phyloP scores from a whole-genome alignment of 2,113 vertebrate genomes.

The Halcyon malimbica region DNA sequence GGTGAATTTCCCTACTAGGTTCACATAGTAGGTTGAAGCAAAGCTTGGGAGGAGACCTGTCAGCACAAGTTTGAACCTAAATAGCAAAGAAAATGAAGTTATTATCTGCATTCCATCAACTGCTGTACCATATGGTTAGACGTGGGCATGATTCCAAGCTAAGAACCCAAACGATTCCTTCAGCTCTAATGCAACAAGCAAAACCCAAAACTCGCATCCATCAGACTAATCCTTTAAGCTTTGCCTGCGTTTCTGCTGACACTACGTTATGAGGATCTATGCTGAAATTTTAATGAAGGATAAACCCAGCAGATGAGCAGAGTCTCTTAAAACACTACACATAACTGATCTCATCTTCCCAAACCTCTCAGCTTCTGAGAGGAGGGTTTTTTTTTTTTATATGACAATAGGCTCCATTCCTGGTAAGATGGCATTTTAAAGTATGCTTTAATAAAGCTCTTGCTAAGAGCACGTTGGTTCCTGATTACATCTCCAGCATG shows the following conservation, averaged over 20 bases:
- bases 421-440: neutral
- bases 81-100: constrained; percentile 49
- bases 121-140: constrained; percentile 38
- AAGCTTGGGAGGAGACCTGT: constrained; percentile 42
- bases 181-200: constrained; percentile 30
- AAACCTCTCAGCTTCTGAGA: neutral
- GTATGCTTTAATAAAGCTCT: neutral
- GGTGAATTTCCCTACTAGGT: neutral
- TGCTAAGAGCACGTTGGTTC: neutral
- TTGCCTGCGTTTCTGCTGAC: neutral
- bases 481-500: neutral
- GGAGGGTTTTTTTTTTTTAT: neutral
- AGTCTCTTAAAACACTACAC: neutral
- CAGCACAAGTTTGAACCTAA: constrained; percentile 59
- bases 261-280: neutral
- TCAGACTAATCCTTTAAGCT: constrained; percentile 9
- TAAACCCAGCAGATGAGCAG: neutral
- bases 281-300: neutral
- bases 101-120: constrained; percentile 63
- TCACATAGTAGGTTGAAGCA: neutral
- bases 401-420: neutral
- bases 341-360: neutral
- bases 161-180: constrained; percentile 28
- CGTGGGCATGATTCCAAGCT: neutral
- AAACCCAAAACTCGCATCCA: constrained; percentile 3